Percentiles rank a stretch among this genome's conserved stretches.
These are phyloP conservation scores for Octodonta nipae DNA, from an alignment of 2,888 invertebrate genomes.

Conservation along the genomic window DNA sequence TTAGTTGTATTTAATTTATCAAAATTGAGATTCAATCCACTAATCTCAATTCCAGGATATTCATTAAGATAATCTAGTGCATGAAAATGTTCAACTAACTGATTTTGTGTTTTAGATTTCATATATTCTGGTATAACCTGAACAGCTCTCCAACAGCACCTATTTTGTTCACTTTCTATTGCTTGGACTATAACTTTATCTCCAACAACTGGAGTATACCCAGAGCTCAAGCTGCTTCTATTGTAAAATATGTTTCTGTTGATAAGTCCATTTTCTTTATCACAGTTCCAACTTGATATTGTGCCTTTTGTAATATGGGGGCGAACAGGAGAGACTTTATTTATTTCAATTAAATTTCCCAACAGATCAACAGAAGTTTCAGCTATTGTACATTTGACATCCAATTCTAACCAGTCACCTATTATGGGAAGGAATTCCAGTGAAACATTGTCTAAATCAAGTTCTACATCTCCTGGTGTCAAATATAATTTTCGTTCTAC, in stretches of 20 bases:
- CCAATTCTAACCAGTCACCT: constrained; percentile 57
- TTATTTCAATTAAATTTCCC: constrained; percentile 48
- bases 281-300: constrained; percentile 35
- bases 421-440: constrained; percentile 52
- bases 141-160: constrained; percentile 46
- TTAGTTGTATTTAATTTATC: constrained; percentile 33
- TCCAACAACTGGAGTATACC: constrained; percentile 43
- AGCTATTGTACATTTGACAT: constrained; percentile 49
- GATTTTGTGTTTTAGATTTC: constrained; percentile 6
- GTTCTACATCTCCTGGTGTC: constrained; percentile 42
- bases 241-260: constrained; percentile 47
- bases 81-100: too few species aligned
- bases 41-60: constrained; percentile 39
- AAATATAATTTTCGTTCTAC: constrained; percentile 35
- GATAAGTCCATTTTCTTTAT: constrained; percentile 41
- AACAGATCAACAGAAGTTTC: constrained; percentile 38
- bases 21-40: constrained; percentile 35
- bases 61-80: constrained; percentile 26
- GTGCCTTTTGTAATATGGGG: constrained; percentile 40
- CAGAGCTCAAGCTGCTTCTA: constrained; percentile 40
- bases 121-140: constrained; percentile 30
- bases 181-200: constrained; percentile 52
- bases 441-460: constrained; percentile 48
- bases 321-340: constrained; percentile 47
- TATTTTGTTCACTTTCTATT: constrained; percentile 58